These are phyloP conservation scores for Rhinophrynus dorsalis DNA, from an alignment of 2,797 vertebrate genomes.

Conservation along the genomic window DNA sequence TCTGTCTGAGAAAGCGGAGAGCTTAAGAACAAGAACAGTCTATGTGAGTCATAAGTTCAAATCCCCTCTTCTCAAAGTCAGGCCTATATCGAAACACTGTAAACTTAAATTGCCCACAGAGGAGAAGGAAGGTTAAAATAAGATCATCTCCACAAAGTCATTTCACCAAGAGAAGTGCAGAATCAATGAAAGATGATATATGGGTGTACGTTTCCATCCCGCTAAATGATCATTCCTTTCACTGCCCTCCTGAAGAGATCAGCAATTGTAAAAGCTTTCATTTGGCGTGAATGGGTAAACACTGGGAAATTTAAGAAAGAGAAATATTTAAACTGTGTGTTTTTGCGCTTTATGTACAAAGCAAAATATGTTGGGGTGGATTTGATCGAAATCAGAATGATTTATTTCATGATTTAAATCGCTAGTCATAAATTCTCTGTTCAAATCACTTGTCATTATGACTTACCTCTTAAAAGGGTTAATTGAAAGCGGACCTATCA, in stretches of 20 bases:
- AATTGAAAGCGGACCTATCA: no score
- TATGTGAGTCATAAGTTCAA: slow-evolving; percentile 26
- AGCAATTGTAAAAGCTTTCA: background rate
- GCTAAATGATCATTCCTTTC: background rate
- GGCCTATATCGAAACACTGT: background rate
- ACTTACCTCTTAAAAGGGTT: no score
- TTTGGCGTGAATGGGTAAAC: background rate
- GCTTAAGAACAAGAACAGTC: background rate
- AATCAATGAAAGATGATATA: slow-evolving; percentile 36
- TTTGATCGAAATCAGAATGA: no score
- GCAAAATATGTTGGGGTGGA: no score
- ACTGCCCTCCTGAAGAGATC: background rate
- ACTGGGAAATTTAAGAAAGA: background rate
- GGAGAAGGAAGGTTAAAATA: slow-evolving; percentile 35
- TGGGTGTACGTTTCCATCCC: background rate
- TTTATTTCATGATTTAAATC: no score
- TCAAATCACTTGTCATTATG: no score
- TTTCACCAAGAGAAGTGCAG: slow-evolving; percentile 2
- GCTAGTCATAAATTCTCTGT: no score
- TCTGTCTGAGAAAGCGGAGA: slow-evolving; percentile 3
- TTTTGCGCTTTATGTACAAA: no score
- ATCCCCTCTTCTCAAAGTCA: slow-evolving; percentile 1
- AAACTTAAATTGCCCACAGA: slow-evolving; percentile 24
- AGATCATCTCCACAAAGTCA: slow-evolving; percentile 17
- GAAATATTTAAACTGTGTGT: background rate